Conservation (phyloP, 2,888 invertebrate species). For the Drosophila quinaria region DNA sequence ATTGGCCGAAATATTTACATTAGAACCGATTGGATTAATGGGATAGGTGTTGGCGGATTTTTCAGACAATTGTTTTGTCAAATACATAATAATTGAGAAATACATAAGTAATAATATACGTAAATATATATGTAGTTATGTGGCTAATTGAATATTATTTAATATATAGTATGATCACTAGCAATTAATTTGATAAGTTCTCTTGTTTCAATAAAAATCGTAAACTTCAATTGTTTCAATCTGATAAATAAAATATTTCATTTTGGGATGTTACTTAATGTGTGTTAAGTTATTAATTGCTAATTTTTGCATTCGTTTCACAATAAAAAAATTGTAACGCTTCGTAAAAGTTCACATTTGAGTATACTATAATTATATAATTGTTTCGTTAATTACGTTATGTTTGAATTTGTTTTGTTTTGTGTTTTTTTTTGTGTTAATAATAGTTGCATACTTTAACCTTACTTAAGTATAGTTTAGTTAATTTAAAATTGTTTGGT, state of each 20-base stretch:
- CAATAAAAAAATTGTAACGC: conserved; percentile 73
- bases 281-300: conserved; percentile 41
- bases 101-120: conserved; percentile 45
- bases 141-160: conserved; percentile 50
- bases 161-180: conserved; percentile 64
- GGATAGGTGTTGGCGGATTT: conserved; percentile 26
- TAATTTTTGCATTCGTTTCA: conserved; percentile 52
- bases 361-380: conserved; percentile 68
- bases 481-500: conserved; percentile 76
- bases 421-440: conserved; percentile 49
- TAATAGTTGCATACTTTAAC: conserved; percentile 72
- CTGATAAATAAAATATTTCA: conserved; percentile 26
- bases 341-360: conserved; percentile 72
- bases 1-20: conserved; percentile 70
- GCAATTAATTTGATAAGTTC: conserved; percentile 68
- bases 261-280: conserved; percentile 8
- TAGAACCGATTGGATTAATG: conserved; percentile 37
- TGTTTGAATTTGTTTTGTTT: conserved; percentile 51
- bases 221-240: conserved; percentile 17
- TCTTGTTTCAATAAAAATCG: conserved; percentile 25
- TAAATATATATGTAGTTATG: conserved; percentile 30
- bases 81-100: conserved; percentile 37
- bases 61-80: conserved; percentile 16
- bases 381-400: conserved; percentile 66
- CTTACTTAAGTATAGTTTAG: conserved; percentile 70